Base-by-base conservation (phyloP, 2,888 invertebrate species). In the Trilocha varians region DNA sequence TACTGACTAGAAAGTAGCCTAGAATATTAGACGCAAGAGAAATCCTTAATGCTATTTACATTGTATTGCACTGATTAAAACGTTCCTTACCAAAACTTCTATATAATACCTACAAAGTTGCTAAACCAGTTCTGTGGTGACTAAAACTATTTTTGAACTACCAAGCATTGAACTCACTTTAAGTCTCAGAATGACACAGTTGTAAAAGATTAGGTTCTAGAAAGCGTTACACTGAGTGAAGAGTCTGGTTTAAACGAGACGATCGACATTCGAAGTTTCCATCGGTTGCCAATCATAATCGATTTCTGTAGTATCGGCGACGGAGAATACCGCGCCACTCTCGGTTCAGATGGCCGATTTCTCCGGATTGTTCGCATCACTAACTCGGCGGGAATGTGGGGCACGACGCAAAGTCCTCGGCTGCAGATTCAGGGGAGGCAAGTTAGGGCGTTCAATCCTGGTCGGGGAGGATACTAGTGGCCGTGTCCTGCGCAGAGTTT, bases 391-490 rank as follows among this genome's bases (percentile, higher is more conserved):
- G 5, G 86, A 86, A 47, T 80, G 85, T 0, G 86, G 78, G 0
- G 85, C 75, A 32, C 86, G 65, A 42, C 88, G 84, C 0, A 88
- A 71, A 1, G 88, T 87, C 5, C 87, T 67, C 2, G 79, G 80
- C 56, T 87, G 87, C 17, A 92, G 87, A 65, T 94, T 94, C 36
- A 95, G 71, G 1, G 94, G 93, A 6, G 94, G 93, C 43, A 93
- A 70, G 64, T 94, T 94, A 0, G 94, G 93, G 58, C 94, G 90
- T 62, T 94, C 94, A 57, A 94, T 93, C 53, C 92, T 87, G 1
- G 93, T 93, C 0, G 94, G 94, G 0, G 93, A 92, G 4, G 94
- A 93, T 0, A 94, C 93, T 15, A 90, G 75, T 0, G 93, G 92
- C 38, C 94, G 85, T 13, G 73, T 76, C 6, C 87, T 78, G 16